These are phyloP conservation scores for Leptinotarsa peninsularis DNA, from an alignment of 2,888 invertebrate species.

Conservation along the genomic window DNA sequence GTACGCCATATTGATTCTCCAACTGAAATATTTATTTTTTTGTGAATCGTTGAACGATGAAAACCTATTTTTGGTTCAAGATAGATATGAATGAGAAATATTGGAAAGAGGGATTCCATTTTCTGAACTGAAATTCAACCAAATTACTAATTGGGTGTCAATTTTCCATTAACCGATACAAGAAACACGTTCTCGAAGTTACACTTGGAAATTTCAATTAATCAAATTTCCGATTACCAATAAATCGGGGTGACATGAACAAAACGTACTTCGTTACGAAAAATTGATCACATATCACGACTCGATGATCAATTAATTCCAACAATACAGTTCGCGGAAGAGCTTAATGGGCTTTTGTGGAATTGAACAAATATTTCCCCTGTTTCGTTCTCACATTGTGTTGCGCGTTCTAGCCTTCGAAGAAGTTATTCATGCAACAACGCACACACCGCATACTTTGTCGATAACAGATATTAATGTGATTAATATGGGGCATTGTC, in stretches of 20 bases:
- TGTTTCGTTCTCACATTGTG: neutral
- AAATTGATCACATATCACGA: conserved; percentile 22
- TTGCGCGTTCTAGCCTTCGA: neutral
- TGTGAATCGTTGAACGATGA: too few species aligned
- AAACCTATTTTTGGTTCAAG: too few species aligned
- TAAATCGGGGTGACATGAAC: neutral
- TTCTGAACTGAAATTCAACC: neutral
- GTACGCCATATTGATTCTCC: too few species aligned
- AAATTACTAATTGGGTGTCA: neutral
- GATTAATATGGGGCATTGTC: conserved; percentile 7
- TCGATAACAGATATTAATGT: conserved; percentile 9
- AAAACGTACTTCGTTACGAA: conserved; percentile 20
- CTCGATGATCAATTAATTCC: conserved; percentile 19
- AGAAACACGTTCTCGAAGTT: neutral
- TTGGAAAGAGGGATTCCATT: too few species aligned
- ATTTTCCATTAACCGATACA: neutral
- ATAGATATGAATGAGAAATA: too few species aligned
- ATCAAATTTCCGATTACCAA: neutral
- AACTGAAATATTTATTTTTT: too few species aligned
- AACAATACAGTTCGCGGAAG: neutral
- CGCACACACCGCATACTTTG: conserved; percentile 15
- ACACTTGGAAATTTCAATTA: neutral
- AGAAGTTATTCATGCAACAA: conserved; percentile 15
- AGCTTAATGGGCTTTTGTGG: conserved; percentile 11
- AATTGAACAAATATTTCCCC: conserved; percentile 5